These are phyloP conservation scores for Meganola albula DNA, from an alignment of 2,888 invertebrate genomes.

Conservation along the genomic window DNA sequence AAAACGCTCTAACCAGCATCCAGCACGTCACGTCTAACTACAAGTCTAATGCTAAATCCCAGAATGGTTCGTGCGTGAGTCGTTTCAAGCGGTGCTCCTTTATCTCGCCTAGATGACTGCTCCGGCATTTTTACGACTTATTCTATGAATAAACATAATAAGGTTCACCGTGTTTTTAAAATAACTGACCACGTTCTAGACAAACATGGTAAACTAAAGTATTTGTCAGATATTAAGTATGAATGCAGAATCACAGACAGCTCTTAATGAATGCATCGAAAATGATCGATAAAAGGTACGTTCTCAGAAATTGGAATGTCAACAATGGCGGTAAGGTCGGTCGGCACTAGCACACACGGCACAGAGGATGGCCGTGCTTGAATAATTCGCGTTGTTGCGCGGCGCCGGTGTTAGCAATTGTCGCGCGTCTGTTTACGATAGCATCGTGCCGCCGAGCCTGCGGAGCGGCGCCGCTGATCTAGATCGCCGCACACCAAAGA, in stretches of 20 bases:
- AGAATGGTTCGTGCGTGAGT: slow-evolving; percentile 45
- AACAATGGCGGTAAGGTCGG: slow-evolving; percentile 30
- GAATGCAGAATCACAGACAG: too few relatives aligned
- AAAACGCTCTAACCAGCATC: slow-evolving; percentile 23
- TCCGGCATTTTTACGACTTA: slow-evolving; percentile 31
- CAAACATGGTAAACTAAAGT: too few relatives aligned
- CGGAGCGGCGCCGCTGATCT: slow-evolving; percentile 69
- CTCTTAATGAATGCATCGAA: slow-evolving; percentile 7
- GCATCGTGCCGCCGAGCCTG: slow-evolving; percentile 57
- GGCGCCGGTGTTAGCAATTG: slow-evolving; percentile 71
- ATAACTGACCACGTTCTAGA: too few relatives aligned
- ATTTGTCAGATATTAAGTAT: too few relatives aligned
- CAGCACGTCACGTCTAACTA: slow-evolving; percentile 38
- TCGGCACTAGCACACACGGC: slow-evolving; percentile 33
- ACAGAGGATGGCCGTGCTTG: slow-evolving; percentile 42
- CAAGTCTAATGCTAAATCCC: slow-evolving; percentile 33
- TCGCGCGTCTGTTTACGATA: slow-evolving; percentile 66
- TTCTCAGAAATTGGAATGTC: slow-evolving; percentile 31
- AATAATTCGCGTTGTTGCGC: slow-evolving; percentile 64
- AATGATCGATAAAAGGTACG: slow-evolving; percentile 18
- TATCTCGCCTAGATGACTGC: slow-evolving; percentile 33
- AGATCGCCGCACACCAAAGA: slow-evolving; percentile 67
- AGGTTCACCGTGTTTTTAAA: too few relatives aligned
- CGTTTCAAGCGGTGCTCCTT: slow-evolving; percentile 38
- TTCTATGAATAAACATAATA: slow-evolving; percentile 31